Base-by-base conservation (phyloP, 2,113 vertebrate genomes). In the Mugil cephalus region DNA sequence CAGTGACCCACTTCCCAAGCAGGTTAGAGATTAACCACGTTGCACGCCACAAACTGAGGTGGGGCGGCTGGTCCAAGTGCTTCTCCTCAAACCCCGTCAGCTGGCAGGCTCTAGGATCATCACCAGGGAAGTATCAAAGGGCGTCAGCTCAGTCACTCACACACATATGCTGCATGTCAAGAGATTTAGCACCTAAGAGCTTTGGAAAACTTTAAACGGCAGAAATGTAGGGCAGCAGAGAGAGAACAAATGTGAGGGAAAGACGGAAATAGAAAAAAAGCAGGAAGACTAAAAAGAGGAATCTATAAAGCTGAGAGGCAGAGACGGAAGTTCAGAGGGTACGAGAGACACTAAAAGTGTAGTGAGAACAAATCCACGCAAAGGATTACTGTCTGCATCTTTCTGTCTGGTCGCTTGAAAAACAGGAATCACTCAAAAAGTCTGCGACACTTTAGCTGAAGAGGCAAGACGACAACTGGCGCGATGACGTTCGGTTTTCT, bases 1-100 rank as follows among this genome's bases (percentile, higher is more conserved):
- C 77, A 12, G 52, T 93, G 92, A 93, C 92, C 93, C 88, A 93
- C 82, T 93, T 95, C 85, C 79, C 82, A 80, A 88, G 68, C 93
- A 92, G 88, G 88, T 93, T 93, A 89, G 42, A 87, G 88, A 87
- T 93, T 86, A 92, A 87, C 71, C 55, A 18, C 18, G 72, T 24
- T 55, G 77, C 48, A 83, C 40, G 56, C 60, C 35, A 34, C 43
- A 53, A 15, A 39, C 52, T 6, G 3, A 24, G 61, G 24, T 47
- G 46, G 73, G 48, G 68, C 34, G 80, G 60, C 68, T 38, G 43
- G 68, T 50, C 47, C 62, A 45, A 67, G 51, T 42, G 10, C 43
- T 55, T 55, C 48, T 60, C 61, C 73, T 76, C 45, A 71, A 71
- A 69, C 48, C 52, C 63, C 19, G 69, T 85, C 82, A 77, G 73